Conservation (phyloP, 2,113 vertebrate genomes). For the Cacatua alba region DNA sequence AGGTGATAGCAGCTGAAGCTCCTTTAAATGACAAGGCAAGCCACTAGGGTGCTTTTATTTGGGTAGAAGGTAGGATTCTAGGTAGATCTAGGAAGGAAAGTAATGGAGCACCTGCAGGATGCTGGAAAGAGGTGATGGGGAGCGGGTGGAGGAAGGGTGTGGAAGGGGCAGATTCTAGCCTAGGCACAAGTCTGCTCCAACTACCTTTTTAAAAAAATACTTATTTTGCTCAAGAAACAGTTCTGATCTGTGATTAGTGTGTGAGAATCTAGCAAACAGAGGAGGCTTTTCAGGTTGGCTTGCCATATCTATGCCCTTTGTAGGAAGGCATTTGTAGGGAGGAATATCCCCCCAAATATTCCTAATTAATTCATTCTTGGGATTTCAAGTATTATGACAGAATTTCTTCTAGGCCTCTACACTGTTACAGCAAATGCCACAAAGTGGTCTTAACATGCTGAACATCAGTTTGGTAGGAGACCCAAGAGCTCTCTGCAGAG, state of each 20-base stretch:
- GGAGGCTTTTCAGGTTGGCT: background rate
- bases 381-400: background rate
- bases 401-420: background rate
- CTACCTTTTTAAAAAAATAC: background rate
- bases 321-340: background rate
- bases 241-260: background rate
- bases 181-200: background rate
- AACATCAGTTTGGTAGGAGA: background rate
- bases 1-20: background rate
- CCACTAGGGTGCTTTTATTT: background rate
- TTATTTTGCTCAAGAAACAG: background rate
- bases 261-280: background rate
- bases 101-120: background rate
- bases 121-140: background rate
- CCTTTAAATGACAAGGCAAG: background rate
- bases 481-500: background rate
- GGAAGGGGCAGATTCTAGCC: background rate
- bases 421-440: background rate
- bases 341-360: background rate
- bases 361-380: background rate
- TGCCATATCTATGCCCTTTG: background rate
- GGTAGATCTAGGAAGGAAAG: accelerated
- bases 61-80: background rate
- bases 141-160: background rate
- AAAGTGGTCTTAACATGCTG: background rate